Conservation (phyloP, 2,797 vertebrate genomes). For the Natrix natrix region DNA sequence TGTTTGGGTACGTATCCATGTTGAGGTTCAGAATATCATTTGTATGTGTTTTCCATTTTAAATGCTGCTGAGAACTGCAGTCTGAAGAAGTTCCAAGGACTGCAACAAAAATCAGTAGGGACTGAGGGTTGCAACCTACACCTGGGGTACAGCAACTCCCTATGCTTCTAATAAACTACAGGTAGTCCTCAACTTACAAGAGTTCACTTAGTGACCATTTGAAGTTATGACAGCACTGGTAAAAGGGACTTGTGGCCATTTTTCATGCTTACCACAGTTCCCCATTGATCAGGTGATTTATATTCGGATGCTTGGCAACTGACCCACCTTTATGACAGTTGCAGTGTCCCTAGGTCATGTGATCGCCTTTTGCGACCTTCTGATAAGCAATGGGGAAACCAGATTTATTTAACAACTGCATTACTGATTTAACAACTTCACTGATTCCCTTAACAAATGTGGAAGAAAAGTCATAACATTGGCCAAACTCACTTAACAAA, state of each 20-base stretch:
- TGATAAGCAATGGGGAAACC: too few relatives aligned
- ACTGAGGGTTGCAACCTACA: not conserved
- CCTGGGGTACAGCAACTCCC: not conserved
- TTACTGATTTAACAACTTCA: too few relatives aligned
- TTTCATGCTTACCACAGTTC: too few relatives aligned
- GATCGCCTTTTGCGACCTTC: too few relatives aligned
- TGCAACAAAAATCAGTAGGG: not conserved
- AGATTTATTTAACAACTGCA: too few relatives aligned
- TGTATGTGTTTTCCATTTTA: not conserved
- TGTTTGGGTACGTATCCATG: not conserved
- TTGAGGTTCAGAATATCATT: not conserved
- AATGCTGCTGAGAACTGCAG: not conserved
- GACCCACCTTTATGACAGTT: too few relatives aligned
- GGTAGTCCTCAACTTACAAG: not conserved
- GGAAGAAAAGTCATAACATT: not conserved
- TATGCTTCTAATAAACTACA: not conserved
- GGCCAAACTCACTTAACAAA: not conserved
- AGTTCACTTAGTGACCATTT: not conserved
- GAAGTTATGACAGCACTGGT: not conserved
- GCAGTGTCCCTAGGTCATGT: too few relatives aligned
- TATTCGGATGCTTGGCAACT: too few relatives aligned
- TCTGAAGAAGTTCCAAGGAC: not conserved
- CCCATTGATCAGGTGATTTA: too few relatives aligned
- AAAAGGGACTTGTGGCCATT: too few relatives aligned
- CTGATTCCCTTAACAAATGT: too few relatives aligned